phyloP scores from a whole-genome alignment of 53 echinoderm and acorn worm species.

The Arbacia lixula region DNA sequence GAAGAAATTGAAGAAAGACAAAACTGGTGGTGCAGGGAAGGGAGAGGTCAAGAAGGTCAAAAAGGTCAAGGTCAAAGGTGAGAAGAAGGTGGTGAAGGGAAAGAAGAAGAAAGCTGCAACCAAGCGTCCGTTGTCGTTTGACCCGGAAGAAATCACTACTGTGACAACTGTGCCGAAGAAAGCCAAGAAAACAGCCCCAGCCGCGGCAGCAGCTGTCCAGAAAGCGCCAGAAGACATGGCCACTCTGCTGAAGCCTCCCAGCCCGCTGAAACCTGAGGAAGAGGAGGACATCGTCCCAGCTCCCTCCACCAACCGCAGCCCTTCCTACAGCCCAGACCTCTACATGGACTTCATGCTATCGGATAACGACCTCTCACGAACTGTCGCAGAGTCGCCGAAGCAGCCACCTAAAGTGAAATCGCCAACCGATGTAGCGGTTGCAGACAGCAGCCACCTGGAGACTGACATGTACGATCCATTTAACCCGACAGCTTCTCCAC shows the following conservation, averaged over 20 bases:
- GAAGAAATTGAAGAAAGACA: slow-evolving; percentile 63
- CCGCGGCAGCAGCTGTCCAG: slow-evolving; percentile 8
- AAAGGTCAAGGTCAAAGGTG: slow-evolving; percentile 4
- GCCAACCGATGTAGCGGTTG: slow-evolving; percentile 49
- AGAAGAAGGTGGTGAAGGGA: background rate
- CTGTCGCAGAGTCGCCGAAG: slow-evolving; percentile 2
- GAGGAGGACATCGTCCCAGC: slow-evolving; percentile 31
- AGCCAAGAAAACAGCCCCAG: slow-evolving; percentile 34
- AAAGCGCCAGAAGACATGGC: slow-evolving; percentile 31
- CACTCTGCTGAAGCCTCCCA: slow-evolving; percentile 52
- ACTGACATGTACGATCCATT: slow-evolving; percentile 87
- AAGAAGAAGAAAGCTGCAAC: background rate
- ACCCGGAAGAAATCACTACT: slow-evolving; percentile 55
- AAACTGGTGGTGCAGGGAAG: slow-evolving; percentile 34
- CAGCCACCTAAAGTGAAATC: slow-evolving; percentile 11
- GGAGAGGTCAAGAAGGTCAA: slow-evolving; percentile 8
- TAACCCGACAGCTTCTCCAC: slow-evolving; percentile 90
- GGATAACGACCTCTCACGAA: slow-evolving; percentile 37
- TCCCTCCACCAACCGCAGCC: slow-evolving; percentile 39
- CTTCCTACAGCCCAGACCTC: slow-evolving; percentile 15
- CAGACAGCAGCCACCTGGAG: slow-evolving; percentile 44
- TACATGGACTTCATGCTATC: slow-evolving; percentile 3
- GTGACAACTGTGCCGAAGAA: slow-evolving; percentile 18
- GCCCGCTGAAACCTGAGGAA: slow-evolving; percentile 41
- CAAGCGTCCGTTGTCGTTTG: slow-evolving; percentile 65